Base-by-base conservation (phyloP, 1,140 invertebrate species). In the Maniola jurtina region DNA sequence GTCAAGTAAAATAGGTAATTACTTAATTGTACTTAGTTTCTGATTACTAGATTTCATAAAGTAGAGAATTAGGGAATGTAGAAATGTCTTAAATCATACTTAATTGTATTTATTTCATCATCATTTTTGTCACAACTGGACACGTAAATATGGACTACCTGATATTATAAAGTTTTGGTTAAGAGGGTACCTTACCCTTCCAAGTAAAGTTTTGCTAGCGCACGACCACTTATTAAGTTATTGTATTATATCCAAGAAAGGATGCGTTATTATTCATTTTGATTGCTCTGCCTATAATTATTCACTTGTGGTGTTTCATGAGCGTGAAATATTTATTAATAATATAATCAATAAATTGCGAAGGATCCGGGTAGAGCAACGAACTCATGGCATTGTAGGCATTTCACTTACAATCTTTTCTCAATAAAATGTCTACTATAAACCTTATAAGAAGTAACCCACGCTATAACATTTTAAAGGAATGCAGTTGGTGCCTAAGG, bases 351-450 rank as follows among this genome's bases (percentile, higher is more conserved):
- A 55, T 55, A 55, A 33, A 55, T 55, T 34, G 25, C 34, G 5
- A 34, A 34, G 52, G 52, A 8, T 55, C 52, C 33, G 52, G 25
- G 52, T 55, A 34, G 52, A 55, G 52, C 33, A 55, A 34, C 52
- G 52, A 55, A 55, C 52, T 55, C 34, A 11, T 13, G 52, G 34
- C 14, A 25, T 48, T n/a, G 14, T n/a, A 14, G 0, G 14, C 14
- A 48, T 48, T 48, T 48, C 47, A n/a, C 47, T 0, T 42, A n/a
- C 6, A 48, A 14, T 48, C 47, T 15, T 14, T 2, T 34, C 10
- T 13, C 33, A 55, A 55, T 55, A 55, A 55, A 55, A 55, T 13
- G 7, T 13, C 16, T 16, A 55, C 11, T 9, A 25, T 34, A 34
- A 34, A 34, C 25, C 3, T 25, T 52, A 14, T 52, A 52, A 14